phyloP scores from a whole-genome alignment of 2,888 invertebrate genomes.

The Keiferia lycopersicella region DNA sequence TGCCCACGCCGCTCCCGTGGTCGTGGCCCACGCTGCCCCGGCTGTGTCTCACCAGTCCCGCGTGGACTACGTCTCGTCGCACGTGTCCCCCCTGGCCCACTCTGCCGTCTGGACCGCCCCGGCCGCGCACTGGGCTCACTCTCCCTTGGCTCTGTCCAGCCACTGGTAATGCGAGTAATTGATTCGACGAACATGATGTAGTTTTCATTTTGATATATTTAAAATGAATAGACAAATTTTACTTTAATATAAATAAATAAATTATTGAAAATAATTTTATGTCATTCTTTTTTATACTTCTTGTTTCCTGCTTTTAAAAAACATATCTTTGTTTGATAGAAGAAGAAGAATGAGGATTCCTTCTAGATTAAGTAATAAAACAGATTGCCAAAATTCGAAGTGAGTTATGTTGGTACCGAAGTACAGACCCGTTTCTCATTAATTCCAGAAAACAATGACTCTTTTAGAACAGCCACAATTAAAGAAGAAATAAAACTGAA shows the following conservation, averaged over 20 bases:
- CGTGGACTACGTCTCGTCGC: slow-evolving; percentile 55
- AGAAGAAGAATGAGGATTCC: too few relatives aligned
- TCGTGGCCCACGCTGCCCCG: slow-evolving; percentile 48
- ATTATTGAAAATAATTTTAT: slow-evolving; percentile 40
- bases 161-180: slow-evolving; percentile 56
- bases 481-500: too few relatives aligned
- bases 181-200: slow-evolving; percentile 63
- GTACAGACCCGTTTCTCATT: too few relatives aligned
- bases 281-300: too few relatives aligned
- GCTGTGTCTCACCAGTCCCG: slow-evolving; percentile 79
- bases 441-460: too few relatives aligned
- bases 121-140: slow-evolving; percentile 44
- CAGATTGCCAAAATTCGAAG: too few relatives aligned
- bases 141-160: slow-evolving; percentile 41
- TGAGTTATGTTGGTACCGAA: too few relatives aligned
- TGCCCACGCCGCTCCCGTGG: slow-evolving; percentile 49
- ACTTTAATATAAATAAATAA: slow-evolving; percentile 37
- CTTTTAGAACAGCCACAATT: too few relatives aligned
- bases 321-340: too few relatives aligned
- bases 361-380: too few relatives aligned
- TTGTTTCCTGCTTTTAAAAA: not conserved
- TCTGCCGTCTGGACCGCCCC: slow-evolving; percentile 42
- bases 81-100: slow-evolving; percentile 40
- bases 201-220: slow-evolving; percentile 68
- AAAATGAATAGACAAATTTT: slow-evolving; percentile 64